phyloP scores from a whole-genome alignment of 2,888 invertebrate species.

The Dicyrtomina minuta region DNA sequence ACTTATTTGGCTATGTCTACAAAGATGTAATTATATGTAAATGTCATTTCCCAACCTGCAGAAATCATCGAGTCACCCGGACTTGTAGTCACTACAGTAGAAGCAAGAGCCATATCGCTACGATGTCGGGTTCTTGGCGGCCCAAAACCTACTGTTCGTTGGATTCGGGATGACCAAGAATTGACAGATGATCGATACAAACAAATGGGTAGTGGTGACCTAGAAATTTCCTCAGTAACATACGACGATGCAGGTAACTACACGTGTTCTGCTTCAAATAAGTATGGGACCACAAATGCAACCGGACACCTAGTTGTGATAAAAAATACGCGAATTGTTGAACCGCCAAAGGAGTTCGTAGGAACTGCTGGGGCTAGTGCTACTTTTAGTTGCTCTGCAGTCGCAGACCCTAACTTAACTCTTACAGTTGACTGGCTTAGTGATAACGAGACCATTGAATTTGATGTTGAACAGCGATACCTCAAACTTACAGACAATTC shows the following conservation, averaged over 20 bases:
- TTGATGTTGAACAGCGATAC: constrained; percentile 80
- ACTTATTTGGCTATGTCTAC: constrained; percentile 96
- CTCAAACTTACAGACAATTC: constrained; percentile 86
- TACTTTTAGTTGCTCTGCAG: constrained; percentile 87
- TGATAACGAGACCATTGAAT: constrained; percentile 82
- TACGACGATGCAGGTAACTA: too few species aligned
- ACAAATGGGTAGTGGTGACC: constrained; percentile 74
- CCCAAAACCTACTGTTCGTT: too few species aligned
- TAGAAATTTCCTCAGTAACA: constrained; percentile 77
- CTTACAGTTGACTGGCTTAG: constrained; percentile 83
- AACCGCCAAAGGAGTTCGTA: constrained; percentile 87
- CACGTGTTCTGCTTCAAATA: too few species aligned
- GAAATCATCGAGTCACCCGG: constrained; percentile 83
- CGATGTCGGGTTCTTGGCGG: constrained; percentile 92
- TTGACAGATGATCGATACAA: constrained; percentile 87
- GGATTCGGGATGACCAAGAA: constrained; percentile 74
- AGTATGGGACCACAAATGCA: constrained; percentile 80
- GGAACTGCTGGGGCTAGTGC: constrained; percentile 85
- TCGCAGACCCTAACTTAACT: constrained; percentile 78
- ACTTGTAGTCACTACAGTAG: constrained; percentile 76
- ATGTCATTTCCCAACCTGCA: constrained; percentile 87
- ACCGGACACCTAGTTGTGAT: constrained; percentile 74
- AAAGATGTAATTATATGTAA: constrained; percentile 96
- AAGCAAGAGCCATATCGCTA: constrained; percentile 76
- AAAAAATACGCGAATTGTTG: constrained; percentile 83